Evolutionary conservation across 2,113 vertebrate species (phyloP).

Genomic region (Andinoacara biseriatus): DNA sequence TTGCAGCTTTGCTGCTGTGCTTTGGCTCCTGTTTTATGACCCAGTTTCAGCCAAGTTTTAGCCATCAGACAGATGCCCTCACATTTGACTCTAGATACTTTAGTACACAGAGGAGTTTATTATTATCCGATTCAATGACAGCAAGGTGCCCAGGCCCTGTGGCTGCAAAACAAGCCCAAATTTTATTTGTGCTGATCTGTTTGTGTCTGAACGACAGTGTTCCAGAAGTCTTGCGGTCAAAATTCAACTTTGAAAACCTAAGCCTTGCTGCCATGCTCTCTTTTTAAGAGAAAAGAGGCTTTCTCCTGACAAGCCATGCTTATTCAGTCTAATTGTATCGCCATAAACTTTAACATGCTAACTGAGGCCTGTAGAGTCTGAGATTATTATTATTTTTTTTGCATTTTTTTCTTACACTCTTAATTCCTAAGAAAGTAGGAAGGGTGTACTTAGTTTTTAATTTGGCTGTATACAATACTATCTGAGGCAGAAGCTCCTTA

Average conservation of each 20-base stretch:
- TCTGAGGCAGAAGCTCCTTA: neutral
- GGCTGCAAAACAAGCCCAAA: neutral
- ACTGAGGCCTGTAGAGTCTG: neutral
- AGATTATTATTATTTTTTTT: neutral
- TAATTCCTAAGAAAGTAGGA: neutral
- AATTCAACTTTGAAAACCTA: neutral
- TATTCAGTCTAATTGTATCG: neutral
- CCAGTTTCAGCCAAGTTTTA: too few relatives aligned
- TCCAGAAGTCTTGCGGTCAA: neutral
- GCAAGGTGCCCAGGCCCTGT: neutral
- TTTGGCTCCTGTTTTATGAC: too few relatives aligned
- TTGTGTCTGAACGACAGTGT: neutral
- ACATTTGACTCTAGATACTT: neutral
- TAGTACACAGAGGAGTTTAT: neutral
- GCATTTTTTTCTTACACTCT: neutral
- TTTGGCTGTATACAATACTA: neutral
- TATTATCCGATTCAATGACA: neutral
- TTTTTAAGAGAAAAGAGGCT: neutral
- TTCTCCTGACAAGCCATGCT: neutral
- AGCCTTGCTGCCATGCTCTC: neutral
- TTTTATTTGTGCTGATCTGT: neutral
- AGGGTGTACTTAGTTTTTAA: neutral
- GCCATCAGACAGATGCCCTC: too few relatives aligned
- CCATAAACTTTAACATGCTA: neutral
- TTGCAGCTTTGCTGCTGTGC: too few relatives aligned